Evolutionary conservation across 2,888 invertebrate species (phyloP), one percentile per base, ranked within the genome.

Genomic region (Zonitis immaculata): DNA sequence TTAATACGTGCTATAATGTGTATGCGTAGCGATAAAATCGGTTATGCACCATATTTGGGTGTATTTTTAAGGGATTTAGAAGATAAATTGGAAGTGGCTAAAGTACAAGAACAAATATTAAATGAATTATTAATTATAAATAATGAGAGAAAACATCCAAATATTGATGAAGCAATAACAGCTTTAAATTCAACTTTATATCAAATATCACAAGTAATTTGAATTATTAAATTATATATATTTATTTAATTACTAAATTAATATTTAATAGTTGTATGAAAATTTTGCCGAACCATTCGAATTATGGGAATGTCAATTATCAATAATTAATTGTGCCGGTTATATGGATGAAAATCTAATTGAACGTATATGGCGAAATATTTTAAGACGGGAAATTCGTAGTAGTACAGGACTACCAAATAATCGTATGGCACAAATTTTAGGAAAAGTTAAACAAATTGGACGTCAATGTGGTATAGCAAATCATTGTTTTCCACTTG

Each of bases 1-100:
- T 78, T 99, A 68, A 92, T 95, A 0, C 83, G 95, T 63, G 95
- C 97, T 30, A 90, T 96, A 57, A 91, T 97, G 80, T 96, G 96
- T 75, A 91, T 96, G 83, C 86, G 96, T 53, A 94, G 95, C 65
- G 91, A 90, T 64, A 85, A 82, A 64, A 82, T 86, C 16, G 89
- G 87, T 1, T 86, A 85, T 60, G 84, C 88, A 8, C 85, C 85
- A 42, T 82, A 80, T 66, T 81, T 84, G 68, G 91, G 87, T 1
- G 88, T 91, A 53, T 86, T 93, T 68, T 78, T 95, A 51, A 87
- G 91, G 62, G 91, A 95, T 68, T 77, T 96, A 47, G 94, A 95
- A 76, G 97, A 97, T 76, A 93, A 92, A 75, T 86, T 89, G 71
- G 95, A 96, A 78, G 93, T 96, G 58, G 91, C 91, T 16, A 83